Evolutionary conservation across 2,888 invertebrate species (phyloP).

Genomic region (Tortricodes alternella): DNA sequence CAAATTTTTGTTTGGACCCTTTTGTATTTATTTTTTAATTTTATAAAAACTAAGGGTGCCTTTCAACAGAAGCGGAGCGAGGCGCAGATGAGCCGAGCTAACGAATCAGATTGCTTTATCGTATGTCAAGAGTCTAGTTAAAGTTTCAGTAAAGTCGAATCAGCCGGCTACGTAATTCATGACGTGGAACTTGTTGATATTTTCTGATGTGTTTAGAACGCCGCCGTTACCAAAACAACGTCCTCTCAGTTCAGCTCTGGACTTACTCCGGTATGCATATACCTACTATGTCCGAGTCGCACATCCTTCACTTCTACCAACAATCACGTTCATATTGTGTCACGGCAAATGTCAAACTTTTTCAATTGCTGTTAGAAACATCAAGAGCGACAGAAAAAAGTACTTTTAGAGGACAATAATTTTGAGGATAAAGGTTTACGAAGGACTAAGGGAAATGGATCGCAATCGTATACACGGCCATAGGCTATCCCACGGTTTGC

Average conservation of each 20-base stretch:
- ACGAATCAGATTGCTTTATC: too few relatives aligned
- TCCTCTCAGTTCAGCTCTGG: conserved; percentile 52
- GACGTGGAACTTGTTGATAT: conserved; percentile 57
- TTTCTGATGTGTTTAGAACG: conserved; percentile 50
- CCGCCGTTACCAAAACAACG: conserved; percentile 54
- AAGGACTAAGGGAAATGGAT: conserved; percentile 17
- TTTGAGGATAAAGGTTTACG: conserved; percentile 23
- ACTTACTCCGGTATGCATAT: conserved; percentile 60
- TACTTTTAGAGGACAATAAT: not conserved
- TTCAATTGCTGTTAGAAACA: conserved; percentile 48
- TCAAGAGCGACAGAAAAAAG: conserved; percentile 38
- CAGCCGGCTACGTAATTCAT: conserved; percentile 37
- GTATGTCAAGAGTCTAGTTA: not conserved
- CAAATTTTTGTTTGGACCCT: too few relatives aligned
- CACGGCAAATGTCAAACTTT: conserved; percentile 48
- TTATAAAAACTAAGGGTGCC: too few relatives aligned
- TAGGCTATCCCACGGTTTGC: too few relatives aligned
- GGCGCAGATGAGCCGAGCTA: too few relatives aligned
- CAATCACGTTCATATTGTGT: conserved; percentile 6
- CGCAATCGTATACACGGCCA: conserved; percentile 50
- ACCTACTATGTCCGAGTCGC: conserved; percentile 56
- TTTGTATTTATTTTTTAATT: too few relatives aligned
- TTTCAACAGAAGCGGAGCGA: too few relatives aligned
- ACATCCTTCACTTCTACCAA: conserved; percentile 44
- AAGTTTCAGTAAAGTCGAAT: conserved; percentile 2